Base-by-base conservation (phyloP, 2,888 invertebrate species). In the Amphipoea oculea region DNA sequence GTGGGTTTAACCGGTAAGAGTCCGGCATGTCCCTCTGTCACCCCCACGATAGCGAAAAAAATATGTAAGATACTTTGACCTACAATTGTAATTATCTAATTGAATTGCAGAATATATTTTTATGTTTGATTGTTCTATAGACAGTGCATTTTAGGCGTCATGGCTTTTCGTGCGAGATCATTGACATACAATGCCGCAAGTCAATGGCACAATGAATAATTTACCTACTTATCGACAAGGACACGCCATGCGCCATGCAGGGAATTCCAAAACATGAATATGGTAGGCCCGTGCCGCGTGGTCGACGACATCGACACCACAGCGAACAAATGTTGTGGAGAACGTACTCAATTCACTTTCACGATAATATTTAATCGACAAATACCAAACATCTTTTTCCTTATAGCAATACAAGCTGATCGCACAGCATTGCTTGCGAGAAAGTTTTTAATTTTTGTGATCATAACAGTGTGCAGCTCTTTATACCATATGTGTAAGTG, bases 131-230 rank as follows among this genome's bases (percentile, higher is more conserved):
- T 79, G 76, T 83, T 76, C 69, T 67, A 20, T 70, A 54, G 63
- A 40, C 73, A 48, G 36, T 73, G 42, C 62, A 71, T 76, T 79
- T 74, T 63, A 68, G 75, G 65, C 54, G 40, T 71, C 73, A 69
- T 70, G 77, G 51, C 74, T 45, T 72, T 70, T 71, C 73, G 72
- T 79, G 63, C 69, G 81, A 89, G 89, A 89, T 88, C 90, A 85
- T 90, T 91, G 91, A 91, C 91, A 89, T 82, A 86, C 87, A 85
- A 85, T 87, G 77, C 82, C 74, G 83, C 74, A 86, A 86, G 91
- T 89, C 90, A 90, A 87, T 89, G 86, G 85, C 90, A 89, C 88
- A 86, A 85, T 91, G 90, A 91, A 88, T 90, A 89, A 90, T 86
- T 87, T 87, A 87, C 88, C 84, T 86, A 90, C 89, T 86, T 89